Conservation (phyloP, 2,113 vertebrate genomes). For the Tenebrosternarchus preto region DNA sequence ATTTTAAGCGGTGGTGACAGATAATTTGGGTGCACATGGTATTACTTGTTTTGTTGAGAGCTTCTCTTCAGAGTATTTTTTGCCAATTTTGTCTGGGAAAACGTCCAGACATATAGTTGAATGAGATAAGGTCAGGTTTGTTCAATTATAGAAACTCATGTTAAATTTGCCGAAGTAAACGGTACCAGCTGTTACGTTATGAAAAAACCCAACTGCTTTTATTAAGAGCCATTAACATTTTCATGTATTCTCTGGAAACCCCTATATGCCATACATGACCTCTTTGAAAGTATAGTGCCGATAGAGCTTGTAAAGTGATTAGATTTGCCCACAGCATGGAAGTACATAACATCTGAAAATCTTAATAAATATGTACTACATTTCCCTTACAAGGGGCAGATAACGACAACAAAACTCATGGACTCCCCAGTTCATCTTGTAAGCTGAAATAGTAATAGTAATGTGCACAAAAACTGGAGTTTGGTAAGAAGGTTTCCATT, state of each 20-base stretch:
- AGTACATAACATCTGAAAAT: too few relatives aligned
- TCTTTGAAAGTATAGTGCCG: slow-evolving; percentile 50
- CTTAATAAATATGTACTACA: too few relatives aligned
- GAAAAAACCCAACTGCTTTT: slow-evolving; percentile 37
- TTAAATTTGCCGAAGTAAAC: neutral
- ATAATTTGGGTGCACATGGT: slow-evolving; percentile 8
- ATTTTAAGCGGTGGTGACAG: neutral
- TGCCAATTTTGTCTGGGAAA: neutral
- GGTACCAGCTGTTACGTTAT: slow-evolving; percentile 37
- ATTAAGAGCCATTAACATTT: slow-evolving; percentile 36
- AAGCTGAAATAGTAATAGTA: too few relatives aligned
- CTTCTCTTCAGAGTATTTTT: neutral
- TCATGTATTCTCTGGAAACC: slow-evolving; percentile 38
- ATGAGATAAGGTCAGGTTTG: neutral
- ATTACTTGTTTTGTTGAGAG: neutral
- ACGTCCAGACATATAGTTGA: neutral
- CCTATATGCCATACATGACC: slow-evolving; percentile 44
- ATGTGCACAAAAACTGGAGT: too few relatives aligned
- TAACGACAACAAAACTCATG: too few relatives aligned
- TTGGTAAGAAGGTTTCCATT: too few relatives aligned
- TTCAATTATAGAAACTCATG: neutral
- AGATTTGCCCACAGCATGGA: too few relatives aligned
- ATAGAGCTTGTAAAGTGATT: too few relatives aligned
- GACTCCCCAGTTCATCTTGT: too few relatives aligned
- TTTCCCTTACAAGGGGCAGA: too few relatives aligned